Percentiles rank a stretch among this genome's conserved stretches.
Evolutionary conservation across 2,113 vertebrate genomes (phyloP).

Genomic region (Albula goreensis): DNA sequence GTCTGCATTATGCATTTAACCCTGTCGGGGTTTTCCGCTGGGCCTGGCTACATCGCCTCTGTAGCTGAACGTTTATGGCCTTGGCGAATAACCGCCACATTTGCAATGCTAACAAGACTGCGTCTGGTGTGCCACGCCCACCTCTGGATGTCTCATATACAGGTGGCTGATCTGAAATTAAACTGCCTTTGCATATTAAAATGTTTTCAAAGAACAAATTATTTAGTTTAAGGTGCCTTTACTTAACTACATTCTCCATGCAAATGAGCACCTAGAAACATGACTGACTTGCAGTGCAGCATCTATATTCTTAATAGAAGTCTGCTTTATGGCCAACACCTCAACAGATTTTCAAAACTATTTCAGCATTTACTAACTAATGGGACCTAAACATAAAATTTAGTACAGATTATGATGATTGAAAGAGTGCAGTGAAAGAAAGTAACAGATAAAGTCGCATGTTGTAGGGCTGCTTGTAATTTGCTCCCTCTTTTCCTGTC

Average conservation of each 20-base stretch:
- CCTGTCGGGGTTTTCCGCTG: background rate
- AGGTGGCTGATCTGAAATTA: background rate
- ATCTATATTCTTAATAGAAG: no score
- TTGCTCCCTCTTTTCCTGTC: background rate
- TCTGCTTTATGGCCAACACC: no score
- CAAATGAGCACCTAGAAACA: no score
- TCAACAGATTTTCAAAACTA: no score
- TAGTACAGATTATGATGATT: no score
- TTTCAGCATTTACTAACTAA: no score
- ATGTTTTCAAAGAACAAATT: background rate
- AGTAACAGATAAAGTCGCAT: no score
- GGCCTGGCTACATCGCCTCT: background rate
- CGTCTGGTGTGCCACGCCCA: constrained; percentile 8
- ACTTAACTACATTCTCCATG: no score
- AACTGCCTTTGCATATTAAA: background rate
- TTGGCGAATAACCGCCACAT: constrained; percentile 28
- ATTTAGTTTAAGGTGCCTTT: background rate
- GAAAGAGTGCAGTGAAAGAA: no score
- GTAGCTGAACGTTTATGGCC: constrained; percentile 27
- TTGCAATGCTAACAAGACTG: constrained; percentile 21
- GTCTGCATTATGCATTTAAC: constrained; percentile 11
- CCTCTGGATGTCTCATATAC: constrained; percentile 23
- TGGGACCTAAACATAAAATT: no score
- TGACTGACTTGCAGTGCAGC: no score
- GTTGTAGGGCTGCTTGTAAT: no score